Conservation (phyloP, 30 jellyfish, hydroid and myxozoan genomes). For the Cassiopea xamachana region DNA sequence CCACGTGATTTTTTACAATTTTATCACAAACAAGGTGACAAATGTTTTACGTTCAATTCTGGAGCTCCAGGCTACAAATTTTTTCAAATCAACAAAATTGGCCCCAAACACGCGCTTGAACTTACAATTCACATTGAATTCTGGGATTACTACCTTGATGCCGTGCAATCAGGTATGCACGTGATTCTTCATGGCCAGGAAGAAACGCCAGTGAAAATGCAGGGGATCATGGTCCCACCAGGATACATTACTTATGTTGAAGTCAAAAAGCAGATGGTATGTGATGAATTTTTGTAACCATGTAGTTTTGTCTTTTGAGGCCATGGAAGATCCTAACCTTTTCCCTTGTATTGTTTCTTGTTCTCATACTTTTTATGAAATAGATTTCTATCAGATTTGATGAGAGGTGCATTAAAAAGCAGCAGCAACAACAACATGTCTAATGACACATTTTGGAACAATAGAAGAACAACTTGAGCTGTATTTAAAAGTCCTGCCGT, state of each 20-base stretch:
- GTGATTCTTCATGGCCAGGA: slow-evolving; percentile 88
- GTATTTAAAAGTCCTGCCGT: too few relatives aligned
- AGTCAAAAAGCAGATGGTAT: slow-evolving; percentile 79
- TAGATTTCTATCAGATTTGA: too few relatives aligned
- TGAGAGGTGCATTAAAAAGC: too few relatives aligned
- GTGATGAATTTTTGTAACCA: background rate
- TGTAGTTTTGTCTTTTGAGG: too few relatives aligned
- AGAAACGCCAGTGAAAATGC: slow-evolving; percentile 90
- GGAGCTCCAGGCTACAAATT: slow-evolving; percentile 62
- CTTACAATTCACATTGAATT: slow-evolving; percentile 81
- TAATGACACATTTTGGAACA: too few relatives aligned
- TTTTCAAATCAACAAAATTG: slow-evolving; percentile 63
- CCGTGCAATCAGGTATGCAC: slow-evolving; percentile 72
- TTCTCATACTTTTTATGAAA: too few relatives aligned
- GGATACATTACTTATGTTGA: slow-evolving; percentile 87
- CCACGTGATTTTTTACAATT: slow-evolving; percentile 68
- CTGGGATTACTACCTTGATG: slow-evolving; percentile 86
- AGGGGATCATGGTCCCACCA: slow-evolving; percentile 80
- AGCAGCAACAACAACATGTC: too few relatives aligned
- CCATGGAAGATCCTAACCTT: too few relatives aligned
- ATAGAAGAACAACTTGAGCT: too few relatives aligned
- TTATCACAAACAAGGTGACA: slow-evolving; percentile 85
- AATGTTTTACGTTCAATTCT: slow-evolving; percentile 89
- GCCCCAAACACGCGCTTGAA: slow-evolving; percentile 69
- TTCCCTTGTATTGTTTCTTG: too few relatives aligned